Conservation (phyloP, 2,113 vertebrate species). For the Channa maculata region DNA sequence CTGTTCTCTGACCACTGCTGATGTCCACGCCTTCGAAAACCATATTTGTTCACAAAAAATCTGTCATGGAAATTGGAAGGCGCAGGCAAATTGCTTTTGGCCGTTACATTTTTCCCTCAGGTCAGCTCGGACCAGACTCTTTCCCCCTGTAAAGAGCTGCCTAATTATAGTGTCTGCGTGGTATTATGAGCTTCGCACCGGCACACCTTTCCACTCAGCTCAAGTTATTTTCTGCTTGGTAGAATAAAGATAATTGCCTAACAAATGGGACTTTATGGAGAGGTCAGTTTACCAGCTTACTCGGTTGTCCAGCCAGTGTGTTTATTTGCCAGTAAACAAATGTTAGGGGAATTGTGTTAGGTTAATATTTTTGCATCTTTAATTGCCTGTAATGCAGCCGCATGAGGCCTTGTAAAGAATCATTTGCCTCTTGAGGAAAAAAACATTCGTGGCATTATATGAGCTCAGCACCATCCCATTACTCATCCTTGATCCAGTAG, state of each 20-base stretch:
- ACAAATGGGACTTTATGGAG: constrained; percentile 74
- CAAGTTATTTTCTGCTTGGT: constrained; percentile 75
- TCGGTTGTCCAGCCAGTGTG: constrained; percentile 34
- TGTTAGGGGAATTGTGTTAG: constrained; percentile 17
- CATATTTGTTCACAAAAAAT: constrained; percentile 73
- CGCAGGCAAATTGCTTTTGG: constrained; percentile 74
- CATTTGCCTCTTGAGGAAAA: constrained; percentile 37
- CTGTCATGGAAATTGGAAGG: constrained; percentile 72
- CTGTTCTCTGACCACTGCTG: background rate
- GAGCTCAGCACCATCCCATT: constrained; percentile 39
- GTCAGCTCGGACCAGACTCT: constrained; percentile 54
- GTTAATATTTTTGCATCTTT: constrained; percentile 52
- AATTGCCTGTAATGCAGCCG: constrained; percentile 49
- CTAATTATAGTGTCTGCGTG: constrained; percentile 77
- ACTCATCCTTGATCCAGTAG: constrained; percentile 50
- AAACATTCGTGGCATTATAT: constrained; percentile 42
- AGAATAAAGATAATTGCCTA: constrained; percentile 79
- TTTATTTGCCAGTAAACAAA: constrained; percentile 64
- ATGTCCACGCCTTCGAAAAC: constrained; percentile 44
- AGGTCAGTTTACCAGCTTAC: constrained; percentile 56
- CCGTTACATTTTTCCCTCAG: constrained; percentile 44
- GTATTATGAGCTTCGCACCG: constrained; percentile 67
- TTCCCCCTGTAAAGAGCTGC: constrained; percentile 65
- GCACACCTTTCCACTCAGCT: constrained; percentile 58
- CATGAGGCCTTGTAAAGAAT: constrained; percentile 30